phyloP scores from a whole-genome alignment of 2,113 vertebrate species.

The Leptobrachium leishanense region DNA sequence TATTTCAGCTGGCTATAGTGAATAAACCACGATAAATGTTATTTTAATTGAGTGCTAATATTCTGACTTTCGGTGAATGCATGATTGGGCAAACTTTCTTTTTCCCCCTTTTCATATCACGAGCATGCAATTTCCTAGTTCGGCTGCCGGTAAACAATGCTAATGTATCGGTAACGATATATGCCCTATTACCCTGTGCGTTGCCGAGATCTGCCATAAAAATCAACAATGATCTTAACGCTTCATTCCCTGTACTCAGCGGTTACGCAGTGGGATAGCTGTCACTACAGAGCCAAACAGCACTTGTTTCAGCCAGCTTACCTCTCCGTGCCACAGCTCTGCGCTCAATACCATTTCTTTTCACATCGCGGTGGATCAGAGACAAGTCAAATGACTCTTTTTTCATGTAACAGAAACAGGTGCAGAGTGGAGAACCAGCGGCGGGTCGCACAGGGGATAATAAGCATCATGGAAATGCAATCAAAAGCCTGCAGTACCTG shows the following conservation, averaged over 20 bases:
- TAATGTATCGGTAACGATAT: neutral
- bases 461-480: slow-evolving; percentile 6
- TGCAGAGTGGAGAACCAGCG: slow-evolving; percentile 21
- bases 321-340: neutral
- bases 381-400: slow-evolving; percentile 6
- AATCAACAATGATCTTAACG: slow-evolving; percentile 1
- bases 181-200: slow-evolving; percentile 10
- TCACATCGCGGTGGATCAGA: slow-evolving; percentile 37
- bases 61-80: too few relatives aligned
- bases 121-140: too few relatives aligned
- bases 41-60: too few relatives aligned
- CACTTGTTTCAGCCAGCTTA: slow-evolving; percentile 14
- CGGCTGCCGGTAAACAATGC: neutral
- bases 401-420: slow-evolving; percentile 25
- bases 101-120: too few relatives aligned
- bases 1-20: too few relatives aligned
- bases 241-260: slow-evolving; percentile 22
- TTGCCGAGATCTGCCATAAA: slow-evolving; percentile 17
- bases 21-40: too few relatives aligned
- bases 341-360: slow-evolving; percentile 8
- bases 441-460: slow-evolving; percentile 27
- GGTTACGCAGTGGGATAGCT: slow-evolving; percentile 14
- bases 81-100: too few relatives aligned
- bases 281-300: slow-evolving; percentile 20
- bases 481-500: slow-evolving; percentile 23